Base-by-base conservation (phyloP, 2,888 invertebrate genomes). In the Deilephila elpenor region DNA sequence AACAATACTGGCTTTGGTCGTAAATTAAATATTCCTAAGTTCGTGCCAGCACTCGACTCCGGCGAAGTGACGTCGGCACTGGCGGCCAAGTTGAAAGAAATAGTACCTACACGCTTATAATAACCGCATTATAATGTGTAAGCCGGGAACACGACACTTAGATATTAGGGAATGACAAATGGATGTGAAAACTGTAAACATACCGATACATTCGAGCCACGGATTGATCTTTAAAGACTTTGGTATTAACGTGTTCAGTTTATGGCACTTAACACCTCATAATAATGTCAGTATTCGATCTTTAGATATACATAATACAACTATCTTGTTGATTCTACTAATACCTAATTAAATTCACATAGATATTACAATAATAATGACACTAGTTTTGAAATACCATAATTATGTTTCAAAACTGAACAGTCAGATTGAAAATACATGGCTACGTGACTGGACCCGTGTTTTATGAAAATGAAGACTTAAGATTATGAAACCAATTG, bases 21-120 rank as follows among this genome's bases (percentile, higher is more conserved):
- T 94, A 94, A 94, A 94, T 93, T 90, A 90, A 86, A 88, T 86
- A 88, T 85, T 86, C 82, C 87, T 89, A 89, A 88, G 89, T 88
- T 86, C 86, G 85, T 86, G 87, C 88, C 86, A 86, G 85, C 82
- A 81, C 82, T 84, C 82, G 71, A 76, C 53, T 70, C 72, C 59
- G 71, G 70, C 61, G 78, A 74, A 82, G 75, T 79, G 71, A 61
- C 70, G 72, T 75, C 82, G 75, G 80, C 71, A 34, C 70, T 62
- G 77, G 71, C 76, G 79, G 76, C 79, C 77, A 77, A 79, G 76
- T 84, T 80, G 77, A 84, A 80, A 77, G 78, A 78, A 71, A 71
- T 77, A 74, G 72, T 71, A 73, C n/a, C n/a, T n/a, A n/a, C 77
- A 72, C 71, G 72, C 29, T 75, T 77, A 82, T 77, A 82, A 82